phyloP scores from a whole-genome alignment of 2,888 invertebrate genomes.

The Drosophila acutilabella region DNA sequence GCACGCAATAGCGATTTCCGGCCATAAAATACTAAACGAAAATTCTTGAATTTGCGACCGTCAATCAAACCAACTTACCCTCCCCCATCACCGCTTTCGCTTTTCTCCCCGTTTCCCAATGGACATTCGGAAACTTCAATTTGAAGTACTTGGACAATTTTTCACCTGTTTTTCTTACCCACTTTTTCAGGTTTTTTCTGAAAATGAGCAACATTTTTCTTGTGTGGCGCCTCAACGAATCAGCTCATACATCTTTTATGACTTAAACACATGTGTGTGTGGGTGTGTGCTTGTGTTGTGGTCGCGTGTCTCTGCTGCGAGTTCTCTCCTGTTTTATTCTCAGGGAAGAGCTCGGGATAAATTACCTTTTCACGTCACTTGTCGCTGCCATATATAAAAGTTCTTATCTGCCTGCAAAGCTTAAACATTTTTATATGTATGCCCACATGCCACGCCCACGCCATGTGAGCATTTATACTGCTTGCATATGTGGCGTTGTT shows the following conservation, averaged over 20 bases:
- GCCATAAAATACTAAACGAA: constrained; percentile 52
- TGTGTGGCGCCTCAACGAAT: constrained; percentile 41
- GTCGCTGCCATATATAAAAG: constrained; percentile 52
- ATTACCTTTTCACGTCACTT: constrained; percentile 71
- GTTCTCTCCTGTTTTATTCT: constrained; percentile 20
- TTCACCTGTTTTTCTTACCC: constrained; percentile 27
- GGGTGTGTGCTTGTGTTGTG: neutral
- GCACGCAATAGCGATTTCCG: constrained; percentile 59
- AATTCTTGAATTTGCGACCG: constrained; percentile 29
- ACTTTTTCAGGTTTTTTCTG: too few species aligned
- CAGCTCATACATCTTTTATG: constrained; percentile 73
- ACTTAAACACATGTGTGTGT: constrained; percentile 13
- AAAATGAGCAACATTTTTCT: constrained; percentile 58
- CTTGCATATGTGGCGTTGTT: constrained; percentile 44
- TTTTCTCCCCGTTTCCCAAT: neutral
- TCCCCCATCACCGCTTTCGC: neutral
- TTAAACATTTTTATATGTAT: constrained; percentile 15
- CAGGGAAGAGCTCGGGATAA: constrained; percentile 43
- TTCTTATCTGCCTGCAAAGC: constrained; percentile 46
- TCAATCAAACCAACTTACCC: constrained; percentile 21
- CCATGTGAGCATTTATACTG: constrained; percentile 20
- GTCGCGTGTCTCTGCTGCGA: constrained; percentile 55
- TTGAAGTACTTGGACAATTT: constrained; percentile 27
- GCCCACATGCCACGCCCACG: constrained; percentile 6
- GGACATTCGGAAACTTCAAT: constrained; percentile 17